phyloP scores from a whole-genome alignment of 1,140 invertebrate species.

The Anoplolepis gracilipes region DNA sequence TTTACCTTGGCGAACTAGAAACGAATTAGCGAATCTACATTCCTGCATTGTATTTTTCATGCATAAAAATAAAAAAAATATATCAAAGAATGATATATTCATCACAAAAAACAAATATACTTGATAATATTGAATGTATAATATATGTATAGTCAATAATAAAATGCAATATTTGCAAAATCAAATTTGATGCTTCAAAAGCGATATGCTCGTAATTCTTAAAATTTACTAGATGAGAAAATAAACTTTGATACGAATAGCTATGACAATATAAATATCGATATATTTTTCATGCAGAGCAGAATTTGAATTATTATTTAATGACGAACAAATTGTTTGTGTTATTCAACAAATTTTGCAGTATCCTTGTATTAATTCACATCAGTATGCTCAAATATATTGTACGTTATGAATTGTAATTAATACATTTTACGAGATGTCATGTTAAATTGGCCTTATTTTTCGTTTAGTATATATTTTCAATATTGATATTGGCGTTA shows the following conservation, averaged over 20 bases:
- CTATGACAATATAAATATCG: neutral
- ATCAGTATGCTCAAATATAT: neutral
- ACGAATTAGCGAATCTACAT: too few species aligned
- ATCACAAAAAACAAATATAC: too few species aligned
- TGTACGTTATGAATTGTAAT: neutral
- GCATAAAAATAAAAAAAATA: too few species aligned
- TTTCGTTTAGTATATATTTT: neutral
- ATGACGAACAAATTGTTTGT: neutral
- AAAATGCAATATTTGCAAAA: too few species aligned
- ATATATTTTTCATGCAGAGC: neutral
- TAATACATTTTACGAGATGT: neutral
- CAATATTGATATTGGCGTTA: neutral
- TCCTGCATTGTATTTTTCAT: too few species aligned
- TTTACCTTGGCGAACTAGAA: too few species aligned
- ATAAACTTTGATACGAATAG: neutral
- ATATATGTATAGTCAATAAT: too few species aligned
- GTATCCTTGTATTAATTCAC: neutral
- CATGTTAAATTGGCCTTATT: constrained; percentile 20
- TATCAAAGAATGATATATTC: too few species aligned
- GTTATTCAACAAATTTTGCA: neutral
- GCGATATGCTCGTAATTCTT: neutral
- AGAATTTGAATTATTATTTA: neutral
- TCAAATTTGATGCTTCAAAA: too few species aligned
- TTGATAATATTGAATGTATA: too few species aligned
- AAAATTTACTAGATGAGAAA: neutral